A percentile compares a stretch with the other conserved stretches of the same genome.
Conservation (phyloP, 2,113 vertebrate species). For the Microtus oregoni region DNA sequence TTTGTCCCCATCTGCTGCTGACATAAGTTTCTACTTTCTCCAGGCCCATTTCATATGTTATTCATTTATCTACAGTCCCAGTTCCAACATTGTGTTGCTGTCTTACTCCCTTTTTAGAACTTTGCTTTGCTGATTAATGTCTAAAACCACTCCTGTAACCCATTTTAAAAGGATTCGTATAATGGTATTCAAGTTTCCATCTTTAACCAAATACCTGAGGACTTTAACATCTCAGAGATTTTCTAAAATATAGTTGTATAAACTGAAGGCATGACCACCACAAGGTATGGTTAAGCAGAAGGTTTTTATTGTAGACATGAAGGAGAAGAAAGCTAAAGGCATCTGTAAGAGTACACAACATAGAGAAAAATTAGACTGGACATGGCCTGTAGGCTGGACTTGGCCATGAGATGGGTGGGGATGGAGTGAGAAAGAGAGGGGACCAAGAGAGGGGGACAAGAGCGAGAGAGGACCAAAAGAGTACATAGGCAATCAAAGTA, state of each 20-base stretch:
- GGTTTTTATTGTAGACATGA: too few species aligned
- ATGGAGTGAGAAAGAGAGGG: not conserved
- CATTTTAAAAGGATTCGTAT: not conserved
- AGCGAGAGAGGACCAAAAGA: not conserved
- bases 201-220: constrained; percentile 3
- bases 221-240: not conserved
- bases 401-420: not conserved
- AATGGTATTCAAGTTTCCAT: not conserved
- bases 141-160: not conserved
- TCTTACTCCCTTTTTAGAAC: not conserved
- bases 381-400: not conserved
- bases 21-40: not conserved
- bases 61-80: not conserved
- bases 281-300: too few species aligned
- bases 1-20: not conserved
- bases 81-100: not conserved
- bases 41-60: not conserved
- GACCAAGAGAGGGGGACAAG: not conserved
- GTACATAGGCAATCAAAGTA: not conserved
- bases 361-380: not conserved
- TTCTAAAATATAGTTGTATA: not conserved
- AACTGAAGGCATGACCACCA: too few species aligned
- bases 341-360: too few species aligned
- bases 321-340: too few species aligned
- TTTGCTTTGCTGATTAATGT: constrained; percentile 8